phyloP scores from a whole-genome alignment of 2,113 vertebrate genomes.

The Melozone crissalis region DNA sequence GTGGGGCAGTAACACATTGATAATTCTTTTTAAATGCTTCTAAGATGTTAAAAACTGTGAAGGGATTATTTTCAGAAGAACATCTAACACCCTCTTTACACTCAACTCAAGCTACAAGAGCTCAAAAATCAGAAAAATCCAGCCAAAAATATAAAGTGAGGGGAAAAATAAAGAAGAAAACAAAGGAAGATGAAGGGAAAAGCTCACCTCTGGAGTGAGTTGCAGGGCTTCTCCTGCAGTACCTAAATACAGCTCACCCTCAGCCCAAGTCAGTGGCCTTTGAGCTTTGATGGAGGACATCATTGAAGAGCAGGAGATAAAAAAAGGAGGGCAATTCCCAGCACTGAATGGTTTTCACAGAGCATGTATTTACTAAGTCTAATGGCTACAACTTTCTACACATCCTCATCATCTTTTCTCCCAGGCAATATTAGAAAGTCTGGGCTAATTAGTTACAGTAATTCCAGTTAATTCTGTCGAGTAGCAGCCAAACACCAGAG shows the following conservation, averaged over 20 bases:
- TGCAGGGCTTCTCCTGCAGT: not conserved
- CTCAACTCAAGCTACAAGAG: not conserved
- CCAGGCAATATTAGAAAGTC: not conserved
- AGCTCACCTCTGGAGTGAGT: not conserved
- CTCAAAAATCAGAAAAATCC: not conserved
- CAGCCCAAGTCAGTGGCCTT: not conserved
- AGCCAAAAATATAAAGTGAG: not conserved
- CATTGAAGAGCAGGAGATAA: not conserved
- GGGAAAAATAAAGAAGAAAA: accelerated
- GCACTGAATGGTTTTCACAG: not conserved
- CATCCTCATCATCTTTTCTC: not conserved
- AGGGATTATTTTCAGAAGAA: not conserved
- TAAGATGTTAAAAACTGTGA: not conserved
- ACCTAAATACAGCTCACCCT: not conserved
- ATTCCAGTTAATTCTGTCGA: not conserved
- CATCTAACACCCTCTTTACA: not conserved
- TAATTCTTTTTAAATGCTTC: not conserved
- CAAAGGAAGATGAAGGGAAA: not conserved
- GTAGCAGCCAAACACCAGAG: not conserved
- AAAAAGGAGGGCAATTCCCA: not conserved
- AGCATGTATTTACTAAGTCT: not conserved
- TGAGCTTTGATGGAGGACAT: not conserved
- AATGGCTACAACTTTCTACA: not conserved
- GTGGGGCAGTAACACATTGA: not conserved
- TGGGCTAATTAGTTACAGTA: not conserved